Conservation (phyloP, 2,113 vertebrate genomes). For the Nerophis ophidion region DNA sequence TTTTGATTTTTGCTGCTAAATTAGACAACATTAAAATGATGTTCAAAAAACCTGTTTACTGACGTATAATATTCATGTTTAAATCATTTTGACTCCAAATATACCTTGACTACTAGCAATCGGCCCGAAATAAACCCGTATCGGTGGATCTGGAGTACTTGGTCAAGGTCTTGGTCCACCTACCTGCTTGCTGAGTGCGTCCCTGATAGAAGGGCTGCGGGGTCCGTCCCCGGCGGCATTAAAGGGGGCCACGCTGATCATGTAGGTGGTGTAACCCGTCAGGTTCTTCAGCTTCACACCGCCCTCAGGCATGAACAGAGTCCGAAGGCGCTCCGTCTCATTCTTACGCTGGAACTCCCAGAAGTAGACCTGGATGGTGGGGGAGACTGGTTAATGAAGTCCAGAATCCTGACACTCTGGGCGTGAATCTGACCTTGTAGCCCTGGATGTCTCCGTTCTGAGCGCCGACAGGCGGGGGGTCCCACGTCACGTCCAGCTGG, state of each 20-base stretch:
- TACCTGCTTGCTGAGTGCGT: slow-evolving; percentile 93
- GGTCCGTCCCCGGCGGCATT: slow-evolving; percentile 92
- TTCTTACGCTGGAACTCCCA: slow-evolving; percentile 88
- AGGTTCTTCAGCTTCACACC: slow-evolving; percentile 92
- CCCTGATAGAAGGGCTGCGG: slow-evolving; percentile 76
- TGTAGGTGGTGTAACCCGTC: slow-evolving; percentile 89
- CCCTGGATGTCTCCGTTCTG: slow-evolving; percentile 97
- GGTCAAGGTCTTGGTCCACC: neutral
- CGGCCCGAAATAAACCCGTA: no score
- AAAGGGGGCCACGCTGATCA: slow-evolving; percentile 89
- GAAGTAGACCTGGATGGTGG: slow-evolving; percentile 80
- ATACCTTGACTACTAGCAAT: no score
- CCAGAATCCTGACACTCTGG: neutral
- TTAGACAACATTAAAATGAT: no score
- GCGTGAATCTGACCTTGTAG: slow-evolving; percentile 79
- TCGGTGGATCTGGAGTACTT: no score
- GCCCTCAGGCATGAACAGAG: slow-evolving; percentile 86
- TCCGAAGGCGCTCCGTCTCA: slow-evolving; percentile 78
- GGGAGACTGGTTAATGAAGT: no score
- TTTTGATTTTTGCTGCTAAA: no score
- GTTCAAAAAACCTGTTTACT: no score
- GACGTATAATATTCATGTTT: no score
- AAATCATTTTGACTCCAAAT: no score
- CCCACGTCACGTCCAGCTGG: slow-evolving; percentile 93
- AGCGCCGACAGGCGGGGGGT: slow-evolving; percentile 80